Percentiles rank a stretch among this genome's conserved stretches.
Evolutionary conservation across 2,113 vertebrate species (phyloP).

Genomic region (Halichoeres trimaculatus): DNA sequence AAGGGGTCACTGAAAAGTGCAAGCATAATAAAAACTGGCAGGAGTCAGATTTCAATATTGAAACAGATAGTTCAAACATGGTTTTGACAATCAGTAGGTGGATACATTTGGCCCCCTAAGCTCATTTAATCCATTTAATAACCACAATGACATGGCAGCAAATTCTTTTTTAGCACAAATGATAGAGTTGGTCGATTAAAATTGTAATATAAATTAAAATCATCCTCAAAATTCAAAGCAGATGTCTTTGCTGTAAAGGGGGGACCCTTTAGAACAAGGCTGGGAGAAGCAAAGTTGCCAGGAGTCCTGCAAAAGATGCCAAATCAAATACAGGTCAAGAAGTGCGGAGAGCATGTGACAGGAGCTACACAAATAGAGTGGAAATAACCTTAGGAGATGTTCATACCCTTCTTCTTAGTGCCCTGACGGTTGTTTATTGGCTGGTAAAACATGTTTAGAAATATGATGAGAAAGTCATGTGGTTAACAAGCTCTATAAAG

Average conservation of each 20-base stretch:
- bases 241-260: neutral
- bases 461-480: neutral
- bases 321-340: slow-evolving; percentile 50
- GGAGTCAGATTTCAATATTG: slow-evolving; percentile 7
- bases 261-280: neutral
- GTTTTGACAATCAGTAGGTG: neutral
- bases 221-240: neutral
- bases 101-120: neutral
- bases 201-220: neutral
- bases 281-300: neutral
- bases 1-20: slow-evolving; percentile 2
- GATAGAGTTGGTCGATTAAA: neutral
- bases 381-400: neutral
- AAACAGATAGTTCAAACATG: slow-evolving; percentile 13
- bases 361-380: slow-evolving; percentile 27
- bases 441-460: neutral
- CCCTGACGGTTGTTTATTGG: neutral
- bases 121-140: neutral
- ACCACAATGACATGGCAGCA: neutral
- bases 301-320: slow-evolving; percentile 26
- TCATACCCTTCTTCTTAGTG: neutral
- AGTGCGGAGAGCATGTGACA: slow-evolving; percentile 57
- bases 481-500: neutral
- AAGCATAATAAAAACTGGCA: slow-evolving; percentile 1
- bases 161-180: neutral